A percentile compares a stretch with the other conserved stretches of the same genome.
Conservation (phyloP, 2,113 vertebrate genomes). For the Hystrix cristata region DNA sequence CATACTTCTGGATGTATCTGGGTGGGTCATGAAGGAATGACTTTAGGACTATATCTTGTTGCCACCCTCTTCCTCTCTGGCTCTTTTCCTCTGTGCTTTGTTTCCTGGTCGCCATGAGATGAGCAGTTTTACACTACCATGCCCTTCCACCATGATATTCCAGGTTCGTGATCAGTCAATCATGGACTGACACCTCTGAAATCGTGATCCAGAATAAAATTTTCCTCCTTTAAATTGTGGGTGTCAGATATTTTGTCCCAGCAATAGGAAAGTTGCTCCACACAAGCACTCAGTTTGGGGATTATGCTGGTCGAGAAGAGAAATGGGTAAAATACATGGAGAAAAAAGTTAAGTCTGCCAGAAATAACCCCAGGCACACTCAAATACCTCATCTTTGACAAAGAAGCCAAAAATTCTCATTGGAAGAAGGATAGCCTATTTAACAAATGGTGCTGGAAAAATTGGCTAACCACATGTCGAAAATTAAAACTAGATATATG, state of each 20-base stretch:
- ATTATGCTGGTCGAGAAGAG: not conserved
- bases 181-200: not conserved
- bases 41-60: not conserved
- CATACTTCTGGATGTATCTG: not conserved
- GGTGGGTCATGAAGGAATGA: not conserved
- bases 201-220: not conserved
- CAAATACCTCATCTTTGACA: too few species aligned
- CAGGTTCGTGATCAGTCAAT: not conserved
- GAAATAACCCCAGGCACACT: too few species aligned
- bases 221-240: not conserved
- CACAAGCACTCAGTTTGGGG: too few species aligned
- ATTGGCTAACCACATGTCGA: too few species aligned
- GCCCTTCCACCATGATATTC: not conserved
- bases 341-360: too few species aligned
- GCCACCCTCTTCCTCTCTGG: not conserved
- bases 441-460: too few species aligned
- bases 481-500: too few species aligned
- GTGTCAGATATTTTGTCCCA: not conserved
- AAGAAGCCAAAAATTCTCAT: too few species aligned
- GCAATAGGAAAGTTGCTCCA: not conserved
- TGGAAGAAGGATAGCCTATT: too few species aligned
- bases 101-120: not conserved
- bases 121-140: not conserved
- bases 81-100: not conserved
- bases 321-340: not conserved